These are phyloP conservation scores for Crocuta crocuta DNA, from an alignment of 2,113 vertebrate genomes.

Conservation along the genomic window DNA sequence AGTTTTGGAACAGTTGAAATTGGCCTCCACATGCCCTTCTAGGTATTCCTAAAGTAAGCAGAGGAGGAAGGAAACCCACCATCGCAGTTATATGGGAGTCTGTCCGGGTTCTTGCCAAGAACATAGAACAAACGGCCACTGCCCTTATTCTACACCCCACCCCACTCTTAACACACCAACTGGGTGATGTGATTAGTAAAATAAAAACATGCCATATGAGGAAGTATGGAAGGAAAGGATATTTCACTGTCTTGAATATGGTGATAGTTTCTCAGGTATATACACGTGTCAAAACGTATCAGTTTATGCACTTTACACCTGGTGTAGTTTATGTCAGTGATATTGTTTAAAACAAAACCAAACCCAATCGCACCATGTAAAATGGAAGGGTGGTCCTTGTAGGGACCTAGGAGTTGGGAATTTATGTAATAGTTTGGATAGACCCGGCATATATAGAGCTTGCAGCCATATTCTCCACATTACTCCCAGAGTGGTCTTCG, in stretches of 20 bases:
- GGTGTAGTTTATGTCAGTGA: not conserved
- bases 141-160: not conserved
- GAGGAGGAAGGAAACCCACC: constrained; percentile 14
- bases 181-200: not conserved
- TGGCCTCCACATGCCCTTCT: constrained; percentile 63
- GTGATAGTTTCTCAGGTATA: not conserved
- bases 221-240: not conserved
- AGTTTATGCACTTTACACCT: not conserved
- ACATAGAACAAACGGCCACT: not conserved
- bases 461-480: not conserved
- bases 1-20: constrained; percentile 73
- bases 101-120: not conserved
- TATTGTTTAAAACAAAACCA: not conserved
- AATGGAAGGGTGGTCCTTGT: not conserved
- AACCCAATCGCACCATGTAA: not conserved
- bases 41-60: constrained; percentile 36
- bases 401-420: not conserved
- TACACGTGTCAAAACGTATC: not conserved
- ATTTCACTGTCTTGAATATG: not conserved
- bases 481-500: not conserved
- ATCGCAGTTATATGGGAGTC: not conserved
- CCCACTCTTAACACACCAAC: not conserved
- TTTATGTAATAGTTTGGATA: not conserved
- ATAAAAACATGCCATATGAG: not conserved
- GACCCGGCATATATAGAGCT: not conserved